These are phyloP conservation scores for Rhabditophanes sp. DNA, from an alignment of 2,888 invertebrate genomes.

Conservation along the genomic window DNA sequence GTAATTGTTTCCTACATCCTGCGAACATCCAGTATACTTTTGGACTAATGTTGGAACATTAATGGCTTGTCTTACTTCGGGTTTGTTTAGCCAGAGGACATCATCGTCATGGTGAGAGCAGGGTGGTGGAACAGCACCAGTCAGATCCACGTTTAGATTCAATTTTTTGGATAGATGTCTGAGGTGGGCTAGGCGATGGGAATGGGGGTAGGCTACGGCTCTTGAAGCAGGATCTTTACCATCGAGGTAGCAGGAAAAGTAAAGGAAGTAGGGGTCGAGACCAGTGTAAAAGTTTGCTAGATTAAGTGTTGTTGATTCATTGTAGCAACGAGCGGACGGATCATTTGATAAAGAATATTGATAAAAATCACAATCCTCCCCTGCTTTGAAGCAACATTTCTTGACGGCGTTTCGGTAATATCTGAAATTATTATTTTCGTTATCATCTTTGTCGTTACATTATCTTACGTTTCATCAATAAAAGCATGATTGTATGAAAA, in stretches of 20 bases:
- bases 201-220: too few species aligned
- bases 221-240: slow-evolving; percentile 6
- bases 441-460: neutral
- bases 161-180: slow-evolving; percentile 2
- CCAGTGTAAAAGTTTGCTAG: slow-evolving; percentile 23
- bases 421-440: slow-evolving; percentile 6
- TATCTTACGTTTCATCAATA: slow-evolving; percentile 22
- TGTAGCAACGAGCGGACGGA: slow-evolving; percentile 9
- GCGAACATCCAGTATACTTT: slow-evolving; percentile 23
- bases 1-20: slow-evolving; percentile 11
- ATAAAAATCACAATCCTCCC: slow-evolving; percentile 24
- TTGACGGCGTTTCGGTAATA: slow-evolving; percentile 11
- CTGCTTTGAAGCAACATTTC: slow-evolving; percentile 17
- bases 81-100: slow-evolving; percentile 20
- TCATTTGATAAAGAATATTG: slow-evolving; percentile 7
- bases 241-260: slow-evolving; percentile 28
- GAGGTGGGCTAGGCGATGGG: too few species aligned
- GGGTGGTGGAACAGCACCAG: slow-evolving; percentile 11
- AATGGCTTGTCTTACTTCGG: slow-evolving; percentile 19
- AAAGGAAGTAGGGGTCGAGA: slow-evolving; percentile 31
- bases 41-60: slow-evolving; percentile 19
- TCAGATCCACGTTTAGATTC: neutral
- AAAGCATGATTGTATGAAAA: slow-evolving; percentile 29
- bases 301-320: slow-evolving; percentile 13
- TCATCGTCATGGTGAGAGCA: slow-evolving; percentile 28